Conservation (phyloP, 2,113 vertebrate species). For the Sinocyclocheilus maitianheensis region DNA sequence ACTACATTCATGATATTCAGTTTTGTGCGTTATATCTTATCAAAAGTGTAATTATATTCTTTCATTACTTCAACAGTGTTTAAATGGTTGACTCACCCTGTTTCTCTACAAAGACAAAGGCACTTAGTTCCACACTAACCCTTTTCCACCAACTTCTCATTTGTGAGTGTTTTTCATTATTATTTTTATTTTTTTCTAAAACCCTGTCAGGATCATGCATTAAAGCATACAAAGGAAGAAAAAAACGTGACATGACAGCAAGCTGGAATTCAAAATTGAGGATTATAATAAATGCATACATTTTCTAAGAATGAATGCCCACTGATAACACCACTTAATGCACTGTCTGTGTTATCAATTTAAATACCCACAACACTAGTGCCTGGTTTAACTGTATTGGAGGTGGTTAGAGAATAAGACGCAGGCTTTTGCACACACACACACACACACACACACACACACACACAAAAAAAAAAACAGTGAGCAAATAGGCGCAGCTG, state of each 20-base stretch:
- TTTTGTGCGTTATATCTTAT: background rate
- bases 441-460: no score
- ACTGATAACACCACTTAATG: background rate
- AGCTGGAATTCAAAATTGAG: background rate
- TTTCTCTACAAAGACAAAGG: background rate
- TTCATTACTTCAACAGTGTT: background rate
- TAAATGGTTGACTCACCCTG: background rate
- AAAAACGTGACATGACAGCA: background rate
- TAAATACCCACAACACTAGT: background rate
- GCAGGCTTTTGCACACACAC: background rate
- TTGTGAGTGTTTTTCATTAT: background rate
- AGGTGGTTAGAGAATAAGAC: background rate
- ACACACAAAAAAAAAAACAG: background rate
- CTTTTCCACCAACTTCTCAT: background rate
- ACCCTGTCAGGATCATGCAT: constrained; percentile 6
- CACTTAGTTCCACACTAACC: background rate
- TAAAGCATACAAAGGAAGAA: background rate
- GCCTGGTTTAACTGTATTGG: background rate
- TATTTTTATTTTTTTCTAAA: background rate
- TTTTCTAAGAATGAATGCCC: background rate
- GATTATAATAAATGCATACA: background rate
- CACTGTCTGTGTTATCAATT: background rate
- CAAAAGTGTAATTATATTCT: background rate
- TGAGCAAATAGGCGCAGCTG: background rate
- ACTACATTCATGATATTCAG: background rate